Evolutionary conservation across 2,797 vertebrate genomes (phyloP).

Genomic region (Eulemur coronatus): DNA sequence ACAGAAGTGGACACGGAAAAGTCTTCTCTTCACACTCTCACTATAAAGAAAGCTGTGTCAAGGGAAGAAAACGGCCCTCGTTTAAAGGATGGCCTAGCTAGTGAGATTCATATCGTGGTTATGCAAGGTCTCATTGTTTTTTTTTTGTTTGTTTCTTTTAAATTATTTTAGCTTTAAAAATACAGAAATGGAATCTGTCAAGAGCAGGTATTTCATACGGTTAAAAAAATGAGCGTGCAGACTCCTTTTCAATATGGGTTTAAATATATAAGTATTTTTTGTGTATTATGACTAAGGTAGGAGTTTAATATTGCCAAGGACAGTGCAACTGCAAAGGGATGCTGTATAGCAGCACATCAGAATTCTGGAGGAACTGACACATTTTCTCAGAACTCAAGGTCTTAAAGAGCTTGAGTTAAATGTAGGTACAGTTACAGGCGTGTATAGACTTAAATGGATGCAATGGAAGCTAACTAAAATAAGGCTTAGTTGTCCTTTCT

Average conservation of each 20-base stretch:
- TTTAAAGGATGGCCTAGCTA: constrained; percentile 76
- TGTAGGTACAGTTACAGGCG: constrained; percentile 83
- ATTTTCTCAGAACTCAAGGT: constrained; percentile 83
- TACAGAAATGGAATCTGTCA: constrained; percentile 85
- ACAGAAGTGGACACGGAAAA: constrained; percentile 70
- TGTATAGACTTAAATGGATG: constrained; percentile 86
- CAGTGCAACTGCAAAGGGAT: constrained; percentile 82
- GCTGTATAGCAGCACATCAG: constrained; percentile 80
- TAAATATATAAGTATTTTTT: constrained; percentile 90
- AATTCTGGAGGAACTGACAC: constrained; percentile 82
- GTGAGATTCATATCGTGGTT: constrained; percentile 73
- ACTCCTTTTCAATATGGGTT: constrained; percentile 89
- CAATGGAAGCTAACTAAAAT: constrained; percentile 89
- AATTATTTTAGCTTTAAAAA: constrained; percentile 91
- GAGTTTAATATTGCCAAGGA: constrained; percentile 85
- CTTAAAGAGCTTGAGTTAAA: constrained; percentile 84
- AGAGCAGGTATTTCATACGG: constrained; percentile 85
- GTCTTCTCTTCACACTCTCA: constrained; percentile 68
- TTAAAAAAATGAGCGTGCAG: constrained; percentile 84
- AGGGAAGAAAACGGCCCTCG: constrained; percentile 68
- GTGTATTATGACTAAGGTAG: constrained; percentile 86
- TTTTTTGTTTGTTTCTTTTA: constrained; percentile 83
- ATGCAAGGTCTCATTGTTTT: constrained; percentile 74
- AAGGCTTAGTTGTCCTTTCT: constrained; percentile 94
- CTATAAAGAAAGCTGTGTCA: constrained; percentile 67